phyloP scores from a whole-genome alignment of 2,888 invertebrate species.

The Platynereis dumerilii region DNA sequence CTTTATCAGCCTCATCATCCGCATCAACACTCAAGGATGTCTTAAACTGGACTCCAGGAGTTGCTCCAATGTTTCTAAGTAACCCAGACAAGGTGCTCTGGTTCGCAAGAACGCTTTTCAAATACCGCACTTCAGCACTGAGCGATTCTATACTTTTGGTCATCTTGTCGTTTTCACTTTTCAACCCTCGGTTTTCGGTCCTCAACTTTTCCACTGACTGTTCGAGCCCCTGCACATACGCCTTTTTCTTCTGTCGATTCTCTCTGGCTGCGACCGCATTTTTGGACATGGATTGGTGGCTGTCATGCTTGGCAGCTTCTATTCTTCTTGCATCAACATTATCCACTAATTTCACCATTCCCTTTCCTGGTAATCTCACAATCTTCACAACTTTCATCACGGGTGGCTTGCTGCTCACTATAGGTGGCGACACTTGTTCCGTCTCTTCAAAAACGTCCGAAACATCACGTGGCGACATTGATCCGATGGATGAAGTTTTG shows the following conservation, averaged over 20 bases:
- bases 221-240: constrained; percentile 46
- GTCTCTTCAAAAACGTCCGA: no score
- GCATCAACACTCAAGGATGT: neutral
- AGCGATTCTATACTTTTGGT: constrained; percentile 37
- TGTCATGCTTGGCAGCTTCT: neutral
- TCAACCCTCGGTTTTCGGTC: constrained; percentile 42
- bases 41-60: constrained; percentile 5
- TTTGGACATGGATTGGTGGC: constrained; percentile 36
- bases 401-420: no score
- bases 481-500: no score
- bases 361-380: no score
- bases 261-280: constrained; percentile 53
- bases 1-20: neutral
- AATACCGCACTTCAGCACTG: constrained; percentile 48
- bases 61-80: constrained; percentile 47
- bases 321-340: no score
- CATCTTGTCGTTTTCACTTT: constrained; percentile 22
- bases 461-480: no score
- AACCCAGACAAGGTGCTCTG: constrained; percentile 50
- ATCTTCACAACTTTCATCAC: no score
- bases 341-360: no score
- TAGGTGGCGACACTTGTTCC: no score
- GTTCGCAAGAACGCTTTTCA: constrained; percentile 53
- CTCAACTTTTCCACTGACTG: constrained; percentile 41
- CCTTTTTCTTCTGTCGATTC: constrained; percentile 55